These are phyloP conservation scores for Camelus bactrianus DNA, from an alignment of 2,113 vertebrate genomes.

Conservation along the genomic window DNA sequence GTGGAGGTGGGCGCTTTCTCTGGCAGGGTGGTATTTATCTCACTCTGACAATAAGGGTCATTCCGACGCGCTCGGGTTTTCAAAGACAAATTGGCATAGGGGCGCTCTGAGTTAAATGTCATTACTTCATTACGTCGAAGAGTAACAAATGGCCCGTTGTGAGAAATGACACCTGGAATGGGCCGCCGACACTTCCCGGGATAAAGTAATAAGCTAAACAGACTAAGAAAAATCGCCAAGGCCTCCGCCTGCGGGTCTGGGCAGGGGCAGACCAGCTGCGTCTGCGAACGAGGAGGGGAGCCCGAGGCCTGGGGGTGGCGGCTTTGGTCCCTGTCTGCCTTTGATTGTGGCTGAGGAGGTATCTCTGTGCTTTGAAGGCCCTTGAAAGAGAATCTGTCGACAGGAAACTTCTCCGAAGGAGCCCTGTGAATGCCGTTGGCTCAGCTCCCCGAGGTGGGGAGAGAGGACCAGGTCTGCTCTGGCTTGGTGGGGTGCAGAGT, in stretches of 20 bases:
- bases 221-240: background rate
- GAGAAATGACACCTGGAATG: background rate
- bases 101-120: conserved; percentile 16
- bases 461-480: background rate
- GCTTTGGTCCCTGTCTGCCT: background rate
- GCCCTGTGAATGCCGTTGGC: background rate
- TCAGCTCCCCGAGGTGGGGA: background rate
- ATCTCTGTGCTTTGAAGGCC: background rate
- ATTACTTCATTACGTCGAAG: background rate
- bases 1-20: rapidly evolving
- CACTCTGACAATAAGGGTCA: background rate
- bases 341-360: background rate
- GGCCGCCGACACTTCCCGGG: background rate
- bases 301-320: too few species aligned
- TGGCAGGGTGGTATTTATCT: background rate
- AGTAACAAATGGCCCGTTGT: background rate
- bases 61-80: background rate
- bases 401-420: background rate
- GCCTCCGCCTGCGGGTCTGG: rapidly evolving
- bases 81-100: background rate
- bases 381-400: background rate
- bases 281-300: rapidly evolving
- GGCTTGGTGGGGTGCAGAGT: rapidly evolving
- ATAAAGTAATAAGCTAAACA: background rate
- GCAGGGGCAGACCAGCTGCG: rapidly evolving